phyloP scores from a whole-genome alignment of 2,113 vertebrate genomes.

The Hirundichthys speculiger region DNA sequence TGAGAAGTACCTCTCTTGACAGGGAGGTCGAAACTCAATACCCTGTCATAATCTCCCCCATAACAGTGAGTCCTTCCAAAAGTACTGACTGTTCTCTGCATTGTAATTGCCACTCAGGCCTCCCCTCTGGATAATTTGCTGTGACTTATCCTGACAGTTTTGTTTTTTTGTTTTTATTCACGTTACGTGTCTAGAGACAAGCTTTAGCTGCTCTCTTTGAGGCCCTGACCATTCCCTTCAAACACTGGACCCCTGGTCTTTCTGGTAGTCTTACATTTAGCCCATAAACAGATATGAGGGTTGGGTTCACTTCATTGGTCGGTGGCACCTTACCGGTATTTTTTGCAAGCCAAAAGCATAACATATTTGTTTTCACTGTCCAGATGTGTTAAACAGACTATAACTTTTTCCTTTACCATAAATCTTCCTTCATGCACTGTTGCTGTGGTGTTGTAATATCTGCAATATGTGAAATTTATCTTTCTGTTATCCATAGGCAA shows the following conservation, averaged over 20 bases:
- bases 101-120: no score
- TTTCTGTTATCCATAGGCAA: conserved; percentile 83
- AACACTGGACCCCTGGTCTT: conserved; percentile 14
- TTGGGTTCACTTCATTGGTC: conserved; percentile 7
- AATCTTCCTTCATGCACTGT: not conserved
- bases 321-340: not conserved
- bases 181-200: no score
- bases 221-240: conserved; percentile 3
- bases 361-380: conserved; percentile 6
- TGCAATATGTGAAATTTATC: conserved; percentile 26
- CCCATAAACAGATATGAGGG: conserved; percentile 10
- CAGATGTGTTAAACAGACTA: conserved; percentile 14
- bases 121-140: no score
- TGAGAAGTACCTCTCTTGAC: conserved; percentile 13
- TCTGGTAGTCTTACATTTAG: not conserved
- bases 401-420: conserved; percentile 11
- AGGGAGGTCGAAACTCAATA: conserved; percentile 17
- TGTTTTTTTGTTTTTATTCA: no score
- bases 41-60: conserved; percentile 17
- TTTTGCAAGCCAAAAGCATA: not conserved
- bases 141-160: no score
- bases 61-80: conserved; percentile 23
- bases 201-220: no score
- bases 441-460: conserved; percentile 3
- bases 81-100: conserved; percentile 19